phyloP scores from a whole-genome alignment of 1,140 invertebrate genomes.

The Brachionus rotundiformis region DNA sequence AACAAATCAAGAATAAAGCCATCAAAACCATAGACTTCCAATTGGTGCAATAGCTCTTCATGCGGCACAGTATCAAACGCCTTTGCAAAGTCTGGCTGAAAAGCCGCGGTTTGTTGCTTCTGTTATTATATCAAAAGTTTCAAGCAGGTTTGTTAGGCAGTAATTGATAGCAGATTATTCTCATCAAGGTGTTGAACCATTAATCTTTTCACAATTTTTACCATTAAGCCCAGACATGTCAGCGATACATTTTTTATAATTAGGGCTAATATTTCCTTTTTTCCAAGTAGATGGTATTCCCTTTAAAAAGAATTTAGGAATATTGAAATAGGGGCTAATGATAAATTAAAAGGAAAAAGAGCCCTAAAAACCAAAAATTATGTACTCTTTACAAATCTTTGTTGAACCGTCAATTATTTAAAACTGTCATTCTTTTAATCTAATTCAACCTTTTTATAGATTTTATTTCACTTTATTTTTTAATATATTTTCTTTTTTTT shows the following conservation, averaged over 20 bases:
- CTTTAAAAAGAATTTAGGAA: too few relatives aligned
- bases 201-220: not conserved
- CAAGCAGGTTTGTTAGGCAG: not conserved
- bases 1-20: not conserved
- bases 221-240: not conserved
- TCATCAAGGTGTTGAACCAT: not conserved
- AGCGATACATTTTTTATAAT: slow-evolving; percentile 45
- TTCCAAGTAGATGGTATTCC: slow-evolving; percentile 50
- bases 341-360: too few relatives aligned
- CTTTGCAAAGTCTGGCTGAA: not conserved
- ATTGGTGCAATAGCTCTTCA: not conserved
- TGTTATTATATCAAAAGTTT: not conserved
- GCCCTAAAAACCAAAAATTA: too few relatives aligned
- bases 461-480: too few relatives aligned
- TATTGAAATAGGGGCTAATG: too few relatives aligned
- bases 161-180: not conserved
- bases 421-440: too few relatives aligned
- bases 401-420: too few relatives aligned
- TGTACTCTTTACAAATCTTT: too few relatives aligned
- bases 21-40: not conserved
- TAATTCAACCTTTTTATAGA: too few relatives aligned
- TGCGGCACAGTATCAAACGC: not conserved
- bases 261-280: slow-evolving; percentile 40
- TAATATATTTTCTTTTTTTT: too few relatives aligned
- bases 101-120: not conserved